Evolutionary conservation across 37 sponge, comb jelly and placozoan genomes (phyloP), one percentile per base, ranked within the genome.

Genomic region (Ianthella basta): DNA sequence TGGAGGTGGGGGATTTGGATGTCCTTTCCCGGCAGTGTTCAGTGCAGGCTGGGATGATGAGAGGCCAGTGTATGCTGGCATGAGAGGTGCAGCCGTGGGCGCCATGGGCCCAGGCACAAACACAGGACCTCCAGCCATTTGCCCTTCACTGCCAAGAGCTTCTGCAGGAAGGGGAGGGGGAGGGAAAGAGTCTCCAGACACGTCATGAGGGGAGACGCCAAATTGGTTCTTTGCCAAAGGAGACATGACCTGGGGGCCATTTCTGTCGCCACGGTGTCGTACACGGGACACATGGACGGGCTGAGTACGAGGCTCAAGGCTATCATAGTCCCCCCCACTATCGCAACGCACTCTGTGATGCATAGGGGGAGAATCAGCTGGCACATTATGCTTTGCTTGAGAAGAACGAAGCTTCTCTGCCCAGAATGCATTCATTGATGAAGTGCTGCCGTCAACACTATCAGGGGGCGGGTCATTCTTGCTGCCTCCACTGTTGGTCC

Each of bases 401-500:
- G 78, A 40, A 40, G 54, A 50, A 19, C 78, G 44, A 4, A 75
- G 53, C 54, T 41, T 75, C 53, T 75, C 78, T 19, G 39, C 40
- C 78, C 78, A 75, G 53, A 39, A 75, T 6, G 78, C 78, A 75
- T 75, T 75, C n/a, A 50, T 38, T 53, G 78, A 75, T 1, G 78
- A 50, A 36, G 36, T 75, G 53, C 54, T 75, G n/a, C 78, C 78
- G 53, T 75, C 78, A 1, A 75, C 37, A n/a, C n/a, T n/a, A n/a
- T n/a, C n/a, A 1, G 38, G 38, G 2, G 78, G 54, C 21, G 44
- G 21, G 29, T 34, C 27, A 44, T 3, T 10, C 50, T 8, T 44
- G 18, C 70, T 35, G 1, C 35, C 34, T 10, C 70, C 70, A 69
- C 70, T 69, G 41, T 24, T 25, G 2, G 78, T 75, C 40, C 53